Conservation (phyloP, 2,797 vertebrate genomes). For the Phoeniculus purpureus region DNA sequence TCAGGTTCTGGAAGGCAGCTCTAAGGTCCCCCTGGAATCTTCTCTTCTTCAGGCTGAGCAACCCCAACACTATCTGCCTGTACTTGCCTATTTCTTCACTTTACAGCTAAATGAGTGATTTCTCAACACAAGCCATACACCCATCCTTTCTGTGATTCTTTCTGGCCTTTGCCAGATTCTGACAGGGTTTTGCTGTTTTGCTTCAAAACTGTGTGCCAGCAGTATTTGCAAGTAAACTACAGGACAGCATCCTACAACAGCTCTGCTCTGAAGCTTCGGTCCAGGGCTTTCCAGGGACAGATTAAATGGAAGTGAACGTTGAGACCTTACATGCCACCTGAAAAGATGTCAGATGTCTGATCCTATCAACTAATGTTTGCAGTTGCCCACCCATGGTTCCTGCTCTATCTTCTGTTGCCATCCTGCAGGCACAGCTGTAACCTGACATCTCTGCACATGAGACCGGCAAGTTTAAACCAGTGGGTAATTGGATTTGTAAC, state of each 20-base stretch:
- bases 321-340: slow-evolving; percentile 24
- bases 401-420: background rate
- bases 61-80: too few relatives aligned
- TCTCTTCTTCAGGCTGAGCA: too few relatives aligned
- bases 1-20: too few relatives aligned
- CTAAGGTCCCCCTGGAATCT: too few relatives aligned
- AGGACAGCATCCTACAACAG: slow-evolving; percentile 22
- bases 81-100: background rate
- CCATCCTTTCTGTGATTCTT: background rate
- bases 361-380: slow-evolving; percentile 4
- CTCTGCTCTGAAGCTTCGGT: background rate
- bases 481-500: background rate
- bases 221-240: slow-evolving; percentile 34
- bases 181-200: slow-evolving; percentile 8
- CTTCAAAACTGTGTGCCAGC: background rate
- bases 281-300: slow-evolving; percentile 28
- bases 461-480: background rate
- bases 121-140: background rate
- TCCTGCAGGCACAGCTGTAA: background rate
- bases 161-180: slow-evolving; percentile 29
- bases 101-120: slow-evolving; percentile 3
- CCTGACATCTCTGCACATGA: background rate
- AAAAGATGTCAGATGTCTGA: slow-evolving; percentile 34
- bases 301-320: slow-evolving; percentile 41
- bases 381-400: background rate